phyloP scores from a whole-genome alignment of 2,888 invertebrate genomes.

The Macrosoma leucophasiata region DNA sequence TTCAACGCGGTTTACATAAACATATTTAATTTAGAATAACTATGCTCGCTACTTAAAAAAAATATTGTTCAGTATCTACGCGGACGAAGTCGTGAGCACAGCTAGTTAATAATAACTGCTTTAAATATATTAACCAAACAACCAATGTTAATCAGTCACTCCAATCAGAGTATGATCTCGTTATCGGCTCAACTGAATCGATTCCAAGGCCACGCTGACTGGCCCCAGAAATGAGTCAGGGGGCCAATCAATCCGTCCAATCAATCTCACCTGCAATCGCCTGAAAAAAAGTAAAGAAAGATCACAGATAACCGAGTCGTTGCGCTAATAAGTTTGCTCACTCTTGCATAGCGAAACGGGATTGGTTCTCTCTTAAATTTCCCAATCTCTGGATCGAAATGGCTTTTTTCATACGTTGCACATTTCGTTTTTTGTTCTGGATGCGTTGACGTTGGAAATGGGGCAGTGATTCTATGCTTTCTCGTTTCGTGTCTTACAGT shows the following conservation, averaged over 20 bases:
- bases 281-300: constrained; percentile 66
- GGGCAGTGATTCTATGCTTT: no score
- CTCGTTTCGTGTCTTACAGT: no score
- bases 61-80: no score
- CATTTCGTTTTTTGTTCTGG: constrained; percentile 24
- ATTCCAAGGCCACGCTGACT: constrained; percentile 17
- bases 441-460: constrained; percentile 13
- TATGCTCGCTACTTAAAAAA: no score
- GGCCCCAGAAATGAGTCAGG: constrained; percentile 52
- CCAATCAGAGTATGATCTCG: no score
- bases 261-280: constrained; percentile 56
- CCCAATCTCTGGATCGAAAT: constrained; percentile 51
- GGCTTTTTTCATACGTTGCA: constrained; percentile 32
- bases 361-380: constrained; percentile 56
- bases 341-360: constrained; percentile 66
- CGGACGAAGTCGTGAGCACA: no score
- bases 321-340: constrained; percentile 68
- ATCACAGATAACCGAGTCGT: constrained; percentile 41
- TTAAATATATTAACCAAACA: no score
- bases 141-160: no score
- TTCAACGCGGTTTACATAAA: no score
- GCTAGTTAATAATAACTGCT: no score
- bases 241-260: constrained; percentile 56
- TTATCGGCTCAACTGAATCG: constrained; percentile 14
- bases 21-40: no score